phyloP scores from a whole-genome alignment of 2,797 vertebrate species.

The Acrossocheilus wenchowensis region DNA sequence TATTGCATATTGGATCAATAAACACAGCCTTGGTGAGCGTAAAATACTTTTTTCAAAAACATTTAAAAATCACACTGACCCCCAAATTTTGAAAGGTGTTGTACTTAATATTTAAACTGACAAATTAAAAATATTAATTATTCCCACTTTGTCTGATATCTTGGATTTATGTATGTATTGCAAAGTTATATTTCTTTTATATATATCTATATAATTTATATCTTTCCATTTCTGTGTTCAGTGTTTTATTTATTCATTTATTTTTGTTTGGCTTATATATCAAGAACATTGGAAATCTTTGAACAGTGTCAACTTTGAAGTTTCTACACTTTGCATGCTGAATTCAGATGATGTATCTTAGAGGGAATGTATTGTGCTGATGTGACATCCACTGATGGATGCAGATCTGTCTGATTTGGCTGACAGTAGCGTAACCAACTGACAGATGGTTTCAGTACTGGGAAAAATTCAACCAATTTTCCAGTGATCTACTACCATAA shows the following conservation, averaged over 20 bases:
- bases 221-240: not conserved
- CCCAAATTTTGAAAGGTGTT: not conserved
- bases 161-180: not conserved
- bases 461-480: conserved; percentile 5
- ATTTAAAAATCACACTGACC: not conserved
- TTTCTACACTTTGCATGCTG: not conserved
- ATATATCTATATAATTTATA: not conserved
- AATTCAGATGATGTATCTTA: not conserved
- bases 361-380: not conserved
- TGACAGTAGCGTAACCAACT: conserved; percentile 28
- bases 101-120: not conserved
- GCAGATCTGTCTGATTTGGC: conserved; percentile 22
- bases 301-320: not conserved
- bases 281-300: not conserved
- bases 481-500: conserved; percentile 17
- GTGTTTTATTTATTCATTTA: not conserved
- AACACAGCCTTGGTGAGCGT: not conserved
- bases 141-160: not conserved
- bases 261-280: not conserved
- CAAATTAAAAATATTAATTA: not conserved
- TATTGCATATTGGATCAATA: not conserved
- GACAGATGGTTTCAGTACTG: conserved; percentile 19
- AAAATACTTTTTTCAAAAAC: not conserved
- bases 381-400: conserved; percentile 2
- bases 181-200: not conserved